Conservation (phyloP, 2,113 vertebrate species). For the Nipponia nippon region DNA sequence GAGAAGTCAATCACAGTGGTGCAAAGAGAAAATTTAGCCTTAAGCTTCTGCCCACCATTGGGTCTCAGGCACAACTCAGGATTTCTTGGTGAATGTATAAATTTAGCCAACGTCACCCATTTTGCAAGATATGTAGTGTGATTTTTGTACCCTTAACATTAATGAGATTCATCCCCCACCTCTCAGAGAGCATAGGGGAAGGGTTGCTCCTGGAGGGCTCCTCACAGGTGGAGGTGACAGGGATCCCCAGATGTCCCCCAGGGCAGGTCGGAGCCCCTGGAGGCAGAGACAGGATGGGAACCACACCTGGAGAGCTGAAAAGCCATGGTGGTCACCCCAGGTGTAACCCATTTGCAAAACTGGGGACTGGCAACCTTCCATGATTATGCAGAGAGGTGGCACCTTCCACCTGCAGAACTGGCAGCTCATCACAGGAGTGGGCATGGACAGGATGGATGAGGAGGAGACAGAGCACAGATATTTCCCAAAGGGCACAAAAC, state of each 20-base stretch:
- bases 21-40: neutral
- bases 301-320: neutral
- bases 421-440: neutral
- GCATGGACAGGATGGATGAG: neutral
- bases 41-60: neutral
- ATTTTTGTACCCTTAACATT: neutral
- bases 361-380: accelerated
- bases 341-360: neutral
- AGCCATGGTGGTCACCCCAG: neutral
- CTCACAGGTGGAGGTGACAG: neutral
- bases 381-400: neutral
- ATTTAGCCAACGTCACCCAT: neutral
- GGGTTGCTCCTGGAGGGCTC: neutral
- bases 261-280: neutral
- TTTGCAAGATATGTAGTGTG: neutral
- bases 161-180: neutral
- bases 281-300: neutral
- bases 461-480: neutral
- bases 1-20: neutral
- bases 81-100: neutral
- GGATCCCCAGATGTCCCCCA: neutral
- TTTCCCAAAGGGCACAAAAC: neutral
- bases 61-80: neutral
- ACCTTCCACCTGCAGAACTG: neutral
- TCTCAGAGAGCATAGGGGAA: neutral